These are phyloP conservation scores for Sinosuthora webbiana DNA, from an alignment of 2,113 vertebrate genomes.

Conservation along the genomic window DNA sequence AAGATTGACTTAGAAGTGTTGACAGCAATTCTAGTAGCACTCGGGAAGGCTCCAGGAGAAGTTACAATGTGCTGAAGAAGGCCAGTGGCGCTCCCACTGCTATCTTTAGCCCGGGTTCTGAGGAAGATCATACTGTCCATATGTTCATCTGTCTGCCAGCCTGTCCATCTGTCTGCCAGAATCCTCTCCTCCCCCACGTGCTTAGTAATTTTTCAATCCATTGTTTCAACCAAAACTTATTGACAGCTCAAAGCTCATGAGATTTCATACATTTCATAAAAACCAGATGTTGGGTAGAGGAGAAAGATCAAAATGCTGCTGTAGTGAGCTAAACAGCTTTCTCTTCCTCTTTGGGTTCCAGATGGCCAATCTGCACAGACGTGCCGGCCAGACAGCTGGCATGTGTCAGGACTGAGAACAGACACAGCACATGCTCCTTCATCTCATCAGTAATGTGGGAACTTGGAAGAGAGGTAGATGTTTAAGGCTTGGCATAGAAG, in stretches of 20 bases:
- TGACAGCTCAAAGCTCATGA: background rate
- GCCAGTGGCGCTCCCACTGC: background rate
- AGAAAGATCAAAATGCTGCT: background rate
- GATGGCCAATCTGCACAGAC: background rate
- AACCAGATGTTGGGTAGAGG: background rate
- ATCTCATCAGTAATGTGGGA: background rate
- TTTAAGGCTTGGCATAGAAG: background rate
- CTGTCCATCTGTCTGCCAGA: background rate
- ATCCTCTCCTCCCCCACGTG: rapidly evolving
- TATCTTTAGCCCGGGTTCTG: constrained; percentile 1
- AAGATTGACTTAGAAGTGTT: background rate
- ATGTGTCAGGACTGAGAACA: background rate
- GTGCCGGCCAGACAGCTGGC: background rate
- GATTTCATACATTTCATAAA: background rate
- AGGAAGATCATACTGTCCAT: background rate
- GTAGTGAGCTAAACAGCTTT: background rate
- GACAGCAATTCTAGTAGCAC: background rate
- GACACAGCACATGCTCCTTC: background rate
- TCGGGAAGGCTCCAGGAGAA: background rate
- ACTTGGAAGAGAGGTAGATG: background rate
- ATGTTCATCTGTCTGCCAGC: background rate
- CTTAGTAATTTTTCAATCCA: background rate
- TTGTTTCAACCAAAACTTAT: background rate
- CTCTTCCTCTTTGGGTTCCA: background rate
- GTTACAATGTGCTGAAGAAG: background rate